Base-by-base conservation (phyloP, 2,113 vertebrate genomes). In the Ploceus nigricollis region DNA sequence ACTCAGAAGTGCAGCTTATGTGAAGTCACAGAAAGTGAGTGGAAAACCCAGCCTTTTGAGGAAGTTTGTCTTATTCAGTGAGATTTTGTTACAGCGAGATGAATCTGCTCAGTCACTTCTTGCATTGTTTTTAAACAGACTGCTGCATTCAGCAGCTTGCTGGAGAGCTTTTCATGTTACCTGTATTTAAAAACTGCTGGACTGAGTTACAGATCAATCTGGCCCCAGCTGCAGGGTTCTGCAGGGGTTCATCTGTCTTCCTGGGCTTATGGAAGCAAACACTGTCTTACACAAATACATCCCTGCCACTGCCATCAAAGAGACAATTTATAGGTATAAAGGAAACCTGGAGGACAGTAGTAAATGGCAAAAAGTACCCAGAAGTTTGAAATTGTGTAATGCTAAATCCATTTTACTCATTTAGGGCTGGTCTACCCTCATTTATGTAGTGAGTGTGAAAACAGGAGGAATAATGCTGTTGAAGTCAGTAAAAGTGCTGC, bases 161-260 rank as follows among this genome's bases (percentile, higher is more conserved):
- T 95, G 78, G 93, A 78, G 87, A 87, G 81, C 56, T 45, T 39
- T 76, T 79, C 57, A 16, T 37, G 81, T 93, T 93, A 87, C 91
- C 65, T 96, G 73, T 85, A 28, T 83, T 94, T 96, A 90, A 91
- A 92, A 94, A 54, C 48, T 91, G 75, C 84, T 91, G 31, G 66
- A 73, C 19, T 85, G 94, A 82, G 88, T 88, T 89, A 68, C 47
- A 94, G 77, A 94, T 96, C 81, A 94, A 63, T 92, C 92, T 88
- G 3, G 1, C 30, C 80, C 82, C 64, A 87, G 69, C 90, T 94
- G 68, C 77, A 54, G 48, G 56, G 31, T 84, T 95, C 91, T 94
- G 51, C 69, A 79, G n/a, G 33, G 37, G n/a, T 91, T 94, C 57
- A 44, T 70, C 65, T 40, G 30, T 79, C 84, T 92, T 75, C 89